A percentile compares a stretch with the other conserved stretches of the same genome.
Evolutionary conservation across 2,888 invertebrate species (phyloP).

Genomic region (Melinaea menophilus): DNA sequence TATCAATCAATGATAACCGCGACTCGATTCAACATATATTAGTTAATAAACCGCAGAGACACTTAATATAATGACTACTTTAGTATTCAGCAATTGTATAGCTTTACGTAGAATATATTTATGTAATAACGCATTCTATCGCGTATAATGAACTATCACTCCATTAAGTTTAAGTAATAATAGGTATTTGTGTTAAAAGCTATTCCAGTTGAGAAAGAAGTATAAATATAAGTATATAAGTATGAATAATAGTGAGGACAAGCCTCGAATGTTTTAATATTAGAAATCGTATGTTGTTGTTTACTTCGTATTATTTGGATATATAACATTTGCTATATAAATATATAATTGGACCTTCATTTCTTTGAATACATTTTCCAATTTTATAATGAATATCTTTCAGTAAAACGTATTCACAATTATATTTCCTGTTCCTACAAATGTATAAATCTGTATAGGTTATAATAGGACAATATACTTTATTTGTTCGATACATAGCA

Average conservation of each 20-base stretch:
- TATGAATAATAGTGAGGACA: too few species aligned
- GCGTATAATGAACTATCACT: too few species aligned
- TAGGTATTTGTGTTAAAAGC: too few species aligned
- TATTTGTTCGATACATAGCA: not conserved
- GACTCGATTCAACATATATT: not conserved
- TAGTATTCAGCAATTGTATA: too few species aligned
- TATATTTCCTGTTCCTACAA: not conserved
- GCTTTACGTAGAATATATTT: too few species aligned
- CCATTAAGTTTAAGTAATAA: too few species aligned
- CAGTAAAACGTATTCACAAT: not conserved
- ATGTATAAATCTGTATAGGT: not conserved
- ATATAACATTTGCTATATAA: conserved; percentile 8
- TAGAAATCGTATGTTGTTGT: not conserved
- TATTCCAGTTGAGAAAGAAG: too few species aligned
- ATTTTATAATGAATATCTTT: conserved; percentile 5
- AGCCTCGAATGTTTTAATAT: too few species aligned
- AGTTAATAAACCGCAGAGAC: not conserved
- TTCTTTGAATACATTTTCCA: conserved; percentile 8
- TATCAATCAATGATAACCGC: not conserved
- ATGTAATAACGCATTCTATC: too few species aligned
- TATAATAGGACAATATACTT: not conserved
- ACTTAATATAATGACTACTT: too few species aligned
- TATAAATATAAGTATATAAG: too few species aligned
- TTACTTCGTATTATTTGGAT: not conserved
- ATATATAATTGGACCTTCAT: conserved; percentile 14